Evolutionary conservation across 2,797 vertebrate species (phyloP).

Genomic region (Rousettus madagascariensis): DNA sequence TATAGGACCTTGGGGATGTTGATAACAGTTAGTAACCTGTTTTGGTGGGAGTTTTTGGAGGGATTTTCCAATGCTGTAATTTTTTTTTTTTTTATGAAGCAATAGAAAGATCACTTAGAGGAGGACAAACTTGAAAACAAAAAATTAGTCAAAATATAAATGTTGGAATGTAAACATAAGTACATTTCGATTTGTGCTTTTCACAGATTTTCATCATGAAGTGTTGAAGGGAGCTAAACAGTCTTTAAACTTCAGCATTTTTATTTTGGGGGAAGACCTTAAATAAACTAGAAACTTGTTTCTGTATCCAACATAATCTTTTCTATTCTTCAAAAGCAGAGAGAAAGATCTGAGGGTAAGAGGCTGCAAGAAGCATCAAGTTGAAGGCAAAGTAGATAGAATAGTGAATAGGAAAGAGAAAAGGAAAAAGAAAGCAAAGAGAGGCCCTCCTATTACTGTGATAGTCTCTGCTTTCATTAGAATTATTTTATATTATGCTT

Average conservation of each 20-base stretch:
- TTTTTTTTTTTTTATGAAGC: not conserved
- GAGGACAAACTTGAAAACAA: constrained; percentile 8
- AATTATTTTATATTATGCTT: not conserved
- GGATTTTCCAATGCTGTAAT: not conserved
- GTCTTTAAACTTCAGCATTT: constrained; percentile 20
- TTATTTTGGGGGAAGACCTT: not conserved
- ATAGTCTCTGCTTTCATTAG: not conserved
- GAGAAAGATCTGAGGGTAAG: not conserved
- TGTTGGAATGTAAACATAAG: constrained; percentile 31
- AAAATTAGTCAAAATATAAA: constrained; percentile 40
- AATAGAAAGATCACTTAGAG: not conserved
- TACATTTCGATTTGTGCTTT: constrained; percentile 47
- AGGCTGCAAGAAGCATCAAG: not conserved
- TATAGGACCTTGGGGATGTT: not conserved
- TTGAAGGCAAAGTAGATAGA: not conserved
- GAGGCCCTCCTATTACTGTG: not conserved
- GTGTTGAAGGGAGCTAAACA: not conserved
- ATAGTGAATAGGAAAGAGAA: not conserved
- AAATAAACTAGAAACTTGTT: constrained; percentile 36
- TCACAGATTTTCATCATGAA: constrained; percentile 39
- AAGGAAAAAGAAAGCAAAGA: not conserved
- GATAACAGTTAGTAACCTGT: constrained; percentile 12
- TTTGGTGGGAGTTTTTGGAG: constrained; percentile 21
- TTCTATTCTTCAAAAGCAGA: constrained; percentile 30
- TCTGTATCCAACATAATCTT: not conserved